Base-by-base conservation (phyloP, 2,113 vertebrate species). In the Numenius arquata region DNA sequence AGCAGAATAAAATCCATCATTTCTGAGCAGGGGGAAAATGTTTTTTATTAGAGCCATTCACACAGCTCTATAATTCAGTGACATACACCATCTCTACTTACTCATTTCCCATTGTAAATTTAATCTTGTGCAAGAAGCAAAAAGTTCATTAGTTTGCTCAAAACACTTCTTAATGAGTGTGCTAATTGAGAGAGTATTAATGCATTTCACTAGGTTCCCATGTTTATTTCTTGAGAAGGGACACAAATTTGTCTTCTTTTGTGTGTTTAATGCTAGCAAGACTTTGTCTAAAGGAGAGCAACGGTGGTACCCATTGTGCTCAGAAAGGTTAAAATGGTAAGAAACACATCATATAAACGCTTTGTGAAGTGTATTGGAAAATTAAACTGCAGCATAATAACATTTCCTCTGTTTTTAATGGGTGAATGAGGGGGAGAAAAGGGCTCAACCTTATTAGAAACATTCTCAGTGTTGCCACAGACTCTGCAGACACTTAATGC, bases 31-130 rank as follows among this genome's bases (percentile, higher is more conserved):
- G n/a, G 74, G 82, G 93, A 65, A 88, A 95, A 90, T 90, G 6
- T 32, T 92, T 98, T 95, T 96, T 96, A 97, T 97, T 97, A 95
- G 82, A 85, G 74, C 52, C 86, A 95, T 97, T 97, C 95, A 95
- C 38, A 92, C 13, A 95, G 53, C 45, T 86, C 74, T 94, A 27
- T 94, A 96, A 97, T 98, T 97, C 48, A 25, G 61, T 89, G 82
- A 89, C 92, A 90, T 94, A 76, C 15, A 87, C 63, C 52, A 93
- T 84, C 86, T 88, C 91, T 70, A 71, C 77, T 90, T 80, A 78
- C 23, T 89, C 88, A 96, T 96, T 96, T 96, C 87, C 93, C 71
- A 82, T 76, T 95, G 91, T 95, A 97, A 96, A 94, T 97, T 96
- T 80, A 91, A 73, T 92, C 82, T 94, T 93, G 66, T 88, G 47